Evolutionary conservation across 2,797 vertebrate genomes (phyloP).

Genomic region (Danionella dracula): DNA sequence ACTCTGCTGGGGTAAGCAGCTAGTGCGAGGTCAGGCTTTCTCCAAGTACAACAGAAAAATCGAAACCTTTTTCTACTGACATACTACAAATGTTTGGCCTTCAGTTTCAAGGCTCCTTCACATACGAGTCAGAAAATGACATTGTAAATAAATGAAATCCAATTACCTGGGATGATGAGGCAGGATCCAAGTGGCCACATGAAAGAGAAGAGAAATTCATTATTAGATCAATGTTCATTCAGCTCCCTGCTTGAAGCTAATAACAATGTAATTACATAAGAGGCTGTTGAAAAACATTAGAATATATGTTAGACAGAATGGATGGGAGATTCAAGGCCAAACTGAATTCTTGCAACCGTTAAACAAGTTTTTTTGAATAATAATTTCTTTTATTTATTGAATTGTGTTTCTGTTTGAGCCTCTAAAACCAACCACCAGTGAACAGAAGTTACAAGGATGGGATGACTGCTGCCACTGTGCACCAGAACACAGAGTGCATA

Average conservation of each 20-base stretch:
- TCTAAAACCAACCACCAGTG: no score
- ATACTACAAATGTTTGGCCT: background rate
- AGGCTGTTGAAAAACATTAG: background rate
- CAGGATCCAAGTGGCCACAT: constrained; percentile 42
- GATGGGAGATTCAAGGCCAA: background rate
- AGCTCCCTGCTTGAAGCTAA: background rate
- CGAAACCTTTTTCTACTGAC: background rate
- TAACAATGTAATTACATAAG: constrained; percentile 12
- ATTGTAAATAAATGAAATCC: constrained; percentile 4
- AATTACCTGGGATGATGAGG: constrained; percentile 30
- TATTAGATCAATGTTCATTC: constrained; percentile 16
- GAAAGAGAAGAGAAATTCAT: constrained; percentile 35
- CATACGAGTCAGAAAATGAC: background rate
- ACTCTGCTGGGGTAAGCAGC: background rate
- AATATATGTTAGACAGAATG: background rate
- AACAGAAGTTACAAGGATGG: no score
- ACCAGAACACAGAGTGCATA: no score
- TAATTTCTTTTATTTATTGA: no score
- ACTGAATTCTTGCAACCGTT: no score
- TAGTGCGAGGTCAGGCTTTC: background rate
- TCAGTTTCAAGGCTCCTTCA: background rate
- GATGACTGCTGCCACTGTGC: no score
- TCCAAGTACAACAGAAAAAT: background rate
- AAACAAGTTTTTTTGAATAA: no score
- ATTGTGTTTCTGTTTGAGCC: no score